Base-by-base conservation (phyloP, 2,113 vertebrate genomes). In the Dendrocopos noguchii region DNA sequence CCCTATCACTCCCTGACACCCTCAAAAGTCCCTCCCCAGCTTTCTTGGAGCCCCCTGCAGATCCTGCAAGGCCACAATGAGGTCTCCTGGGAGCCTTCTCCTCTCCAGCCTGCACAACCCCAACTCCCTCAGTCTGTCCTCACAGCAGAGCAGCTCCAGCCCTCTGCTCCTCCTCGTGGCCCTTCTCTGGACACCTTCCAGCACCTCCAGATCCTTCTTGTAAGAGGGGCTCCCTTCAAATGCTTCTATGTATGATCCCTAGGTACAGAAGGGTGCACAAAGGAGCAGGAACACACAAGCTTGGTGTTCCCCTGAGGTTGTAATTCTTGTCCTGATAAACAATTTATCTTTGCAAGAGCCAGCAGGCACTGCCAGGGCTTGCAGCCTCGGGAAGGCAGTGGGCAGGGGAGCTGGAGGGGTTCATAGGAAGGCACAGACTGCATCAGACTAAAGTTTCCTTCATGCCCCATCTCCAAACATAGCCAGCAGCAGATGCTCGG, bases 401-500 rank as follows among this genome's bases (percentile, higher is more conserved):
- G 33, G 72, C 44, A 87, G 82, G 39, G 33, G 53, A 79, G 36
- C 73, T 33, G 61, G 25, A 66, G 34, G 22, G 46, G 15, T 22
- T 63, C 33, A 25, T 15, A 71, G 76, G 31, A 83, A 88, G 17
- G 68, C 56, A 80, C 60, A 6, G 10, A 28, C 28, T 4, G 15
- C 76, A 90, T 88, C 47, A 66, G 61, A 29, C 68, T 52, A 1
- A 67, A 88, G 73, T 60, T 72, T 90, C 61, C 68, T 85, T 56
- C 85, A 5, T 18, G 65, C 80, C 90, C 93, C 6, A 2, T 78
- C 92, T 95, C 92, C 82, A 95, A 96, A 96, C 92, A 94, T 52
- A 95, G 94, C 71, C 15, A 12, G 85, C 76, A 94, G 83, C 95
- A 96, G 95, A 96, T 95, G 95, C 92, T 93, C 3, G 1, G 88